Base-by-base conservation (phyloP, 2,888 invertebrate species). In the Drosophila picticornis region DNA sequence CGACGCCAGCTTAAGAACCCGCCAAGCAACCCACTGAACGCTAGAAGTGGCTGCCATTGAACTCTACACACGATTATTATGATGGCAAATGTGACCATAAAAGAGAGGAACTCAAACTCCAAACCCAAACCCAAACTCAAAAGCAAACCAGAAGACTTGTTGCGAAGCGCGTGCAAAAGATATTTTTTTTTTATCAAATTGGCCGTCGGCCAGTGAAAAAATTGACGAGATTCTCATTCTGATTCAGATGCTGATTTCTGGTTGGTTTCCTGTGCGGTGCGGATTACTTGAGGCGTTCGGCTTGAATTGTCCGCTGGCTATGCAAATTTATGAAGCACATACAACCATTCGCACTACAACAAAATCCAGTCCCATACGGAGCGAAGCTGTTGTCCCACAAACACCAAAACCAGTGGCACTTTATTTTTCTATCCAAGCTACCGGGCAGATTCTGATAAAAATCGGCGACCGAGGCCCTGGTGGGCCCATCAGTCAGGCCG, bases 331-430 rank as follows among this genome's bases (percentile, higher is more conserved):
- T 84, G 82, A 73, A 48, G 50, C 55, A 64, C 52, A 51, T 9
- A 65, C 59, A 25, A 16, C 25, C 16, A 25, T n/a, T 56, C 36
- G 55, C 55, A 55, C 55, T 36, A 55, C 55, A 53, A 63, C 63
- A 62, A 27, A 60, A 70, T 61, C 56, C 75, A 77, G 59, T 48
- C 32, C 60, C 72, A 72, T 56, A 72, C 52, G n/a, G 22, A 61
- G 69, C 52, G 38, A 31, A 64, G 36, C 53, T 75, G 68, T 67
- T 85, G 84, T 72, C 89, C 90, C 69, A 87, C 72, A 90, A 90
- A 85, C 88, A 87, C 83, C 81, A 61, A 81, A 90, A 90, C 90
- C 85, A 77, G 84, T 89, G 85, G 88, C 90, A 84, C 68, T 84
- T 70, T 64, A 25, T 48, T 64, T 43, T 36, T 31, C 16, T 53